phyloP scores from a whole-genome alignment of 2,113 vertebrate genomes.

The Grantiella picta region DNA sequence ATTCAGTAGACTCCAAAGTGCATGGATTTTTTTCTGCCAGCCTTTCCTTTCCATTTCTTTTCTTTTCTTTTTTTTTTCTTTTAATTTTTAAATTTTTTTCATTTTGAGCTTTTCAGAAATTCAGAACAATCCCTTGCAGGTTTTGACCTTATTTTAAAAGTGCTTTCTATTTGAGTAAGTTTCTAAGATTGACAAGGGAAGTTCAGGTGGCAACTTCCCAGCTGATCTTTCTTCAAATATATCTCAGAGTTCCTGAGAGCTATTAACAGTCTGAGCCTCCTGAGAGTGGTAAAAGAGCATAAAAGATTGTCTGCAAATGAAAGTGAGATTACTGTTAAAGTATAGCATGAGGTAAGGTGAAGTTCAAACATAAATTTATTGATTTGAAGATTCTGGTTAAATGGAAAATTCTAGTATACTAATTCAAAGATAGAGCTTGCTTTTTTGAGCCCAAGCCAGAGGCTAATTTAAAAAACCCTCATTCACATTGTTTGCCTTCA shows the following conservation, averaged over 20 bases:
- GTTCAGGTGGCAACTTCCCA: neutral
- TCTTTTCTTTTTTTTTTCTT: neutral
- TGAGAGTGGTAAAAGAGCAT: neutral
- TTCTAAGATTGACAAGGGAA: neutral
- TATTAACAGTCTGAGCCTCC: constrained; percentile 8
- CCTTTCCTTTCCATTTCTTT: neutral
- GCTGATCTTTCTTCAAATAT: constrained; percentile 36
- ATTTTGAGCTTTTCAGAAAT: neutral
- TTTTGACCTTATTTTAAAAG: constrained; percentile 7
- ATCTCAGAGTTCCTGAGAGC: constrained; percentile 4
- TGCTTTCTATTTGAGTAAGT: neutral
- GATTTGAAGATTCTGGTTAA: constrained; percentile 11
- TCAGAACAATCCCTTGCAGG: neutral
- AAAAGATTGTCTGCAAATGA: constrained; percentile 32
- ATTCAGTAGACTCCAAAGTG: neutral
- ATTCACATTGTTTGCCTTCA: neutral
- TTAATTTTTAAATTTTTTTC: neutral
- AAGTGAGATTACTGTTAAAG: constrained; percentile 5
- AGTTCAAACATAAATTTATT: constrained; percentile 37
- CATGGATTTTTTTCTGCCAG: neutral
- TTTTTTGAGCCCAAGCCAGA: neutral
- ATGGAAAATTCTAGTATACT: neutral
- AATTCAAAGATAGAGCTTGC: neutral
- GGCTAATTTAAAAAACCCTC: neutral
- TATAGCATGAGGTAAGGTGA: neutral